Evolutionary conservation across 1,140 invertebrate genomes (phyloP), one percentile per base, ranked within the genome.

Genomic region (Aricia agestis): DNA sequence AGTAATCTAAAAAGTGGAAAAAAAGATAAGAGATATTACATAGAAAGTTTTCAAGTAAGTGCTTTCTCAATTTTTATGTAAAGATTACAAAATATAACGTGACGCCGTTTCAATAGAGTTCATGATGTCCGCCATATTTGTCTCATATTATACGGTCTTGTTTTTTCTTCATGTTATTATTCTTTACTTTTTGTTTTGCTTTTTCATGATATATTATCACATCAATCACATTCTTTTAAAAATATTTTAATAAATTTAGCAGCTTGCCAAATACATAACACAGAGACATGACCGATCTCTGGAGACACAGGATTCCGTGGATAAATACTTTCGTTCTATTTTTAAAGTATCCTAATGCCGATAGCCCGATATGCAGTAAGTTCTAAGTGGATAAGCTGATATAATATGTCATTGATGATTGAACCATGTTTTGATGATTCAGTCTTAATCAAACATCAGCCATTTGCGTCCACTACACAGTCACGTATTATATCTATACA

Each of bases 1-100:
- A 91, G 91, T 90, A 87, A 91, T 79, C 86, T 92, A 83, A 92
- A 91, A 90, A 91, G 82, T 91, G 84, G 82, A 82, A 84, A 85
- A 85, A 84, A 77, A 84, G 82, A 84, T 85, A 82, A 80, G 83
- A 77, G 78, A 91, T 88, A 89, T 87, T 87, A 84, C 80, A 90
- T 91, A 84, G 90, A 91, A 79, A 84, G 89, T 87, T 90, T 89
- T 73, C 90, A 91, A 89, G 90, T 91, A 76, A 86, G 90, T 83
- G 74, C 80, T 77, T 78, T 76, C 79, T 76, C 79, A 71, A 80
- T 82, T 77, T 80, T 77, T 72, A 73, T 66, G 58, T 70, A 82
- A 67, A 81, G 72, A 65, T 65, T 58, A 69, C 69, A 66, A 61
- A 78, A 73, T 75, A 82, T 80, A 77, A 74, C 83, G 74, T 81